Base-by-base conservation (phyloP, 2,888 invertebrate species). In the Zootermopsis nevadensis region DNA sequence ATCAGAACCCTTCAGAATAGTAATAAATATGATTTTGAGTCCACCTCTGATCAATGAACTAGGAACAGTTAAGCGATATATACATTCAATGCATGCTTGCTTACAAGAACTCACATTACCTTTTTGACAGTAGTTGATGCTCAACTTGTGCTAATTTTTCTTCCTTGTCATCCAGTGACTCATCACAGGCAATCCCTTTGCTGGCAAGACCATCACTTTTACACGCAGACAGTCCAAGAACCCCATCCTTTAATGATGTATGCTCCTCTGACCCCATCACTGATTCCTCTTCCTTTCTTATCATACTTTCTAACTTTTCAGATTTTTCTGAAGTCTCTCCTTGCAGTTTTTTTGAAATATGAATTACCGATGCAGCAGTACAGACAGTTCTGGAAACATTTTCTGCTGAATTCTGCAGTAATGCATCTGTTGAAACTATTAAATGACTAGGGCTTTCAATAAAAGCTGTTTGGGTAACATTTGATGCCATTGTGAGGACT, bases 41-140 rank as follows among this genome's bases (percentile, higher is more conserved):
- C 42, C 42, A 42, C 42, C 42, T 7, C 42, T 12, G 42, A n/a
- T n/a, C 2, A 15, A 42, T 15, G 15, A 42, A 8, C 15, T 42
- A 2, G 15, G 6, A 1, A 6, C 15, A 1, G 10, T 42, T 15
- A 42, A 12, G 42, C 42, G 15, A 7, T 42, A 15, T 8, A 12
- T 42, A 42, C 8, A 42, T 42, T 8, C 6, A 42, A 8, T 42
- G 15, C 42, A 42, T n/a, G 27, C 30, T 69, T 69, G 15, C 27
- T 33, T 33, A 15, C 69, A 30, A 30, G n/a, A 69, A 30, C 30
- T 69, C 15, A 12, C 12, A 69, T 86, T 85, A 88, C 89, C 89
- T 86, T 87, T 87, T 88, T 31, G 84, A 84, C 33, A 89, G 87
- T 82, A 89, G 30, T 31, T 31, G 77, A 77, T 31, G 55, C 27